Conservation (phyloP, 2,888 invertebrate species). For the Desoria tigrina region DNA sequence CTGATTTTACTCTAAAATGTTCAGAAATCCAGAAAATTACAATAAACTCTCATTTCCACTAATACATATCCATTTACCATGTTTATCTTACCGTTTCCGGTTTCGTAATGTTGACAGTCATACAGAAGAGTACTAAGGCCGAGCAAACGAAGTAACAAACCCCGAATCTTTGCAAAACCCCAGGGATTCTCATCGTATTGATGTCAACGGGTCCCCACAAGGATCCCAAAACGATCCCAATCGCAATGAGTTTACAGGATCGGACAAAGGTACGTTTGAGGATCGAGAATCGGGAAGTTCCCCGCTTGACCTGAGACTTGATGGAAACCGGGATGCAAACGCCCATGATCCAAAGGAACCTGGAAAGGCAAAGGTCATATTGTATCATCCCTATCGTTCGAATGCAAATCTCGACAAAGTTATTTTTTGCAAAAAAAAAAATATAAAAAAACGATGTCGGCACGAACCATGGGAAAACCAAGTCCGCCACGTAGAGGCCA, state of each 20-base stretch:
- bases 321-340: slow-evolving; percentile 86
- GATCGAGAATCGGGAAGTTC: slow-evolving; percentile 63
- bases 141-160: slow-evolving; percentile 78
- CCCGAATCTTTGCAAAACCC: slow-evolving; percentile 86
- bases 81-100: slow-evolving; percentile 45
- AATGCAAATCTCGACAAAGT: neutral
- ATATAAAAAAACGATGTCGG: too few relatives aligned
- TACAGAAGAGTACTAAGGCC: slow-evolving; percentile 63
- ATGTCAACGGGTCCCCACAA: slow-evolving; percentile 62
- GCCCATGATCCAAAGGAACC: slow-evolving; percentile 96
- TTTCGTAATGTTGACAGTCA: slow-evolving; percentile 54
- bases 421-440: neutral
- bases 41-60: too few relatives aligned
- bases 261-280: slow-evolving; percentile 70
- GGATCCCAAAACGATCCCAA: slow-evolving; percentile 74
- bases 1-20: slow-evolving; percentile 22
- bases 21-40: too few relatives aligned
- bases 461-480: slow-evolving; percentile 81
- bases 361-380: too few relatives aligned
- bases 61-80: too few relatives aligned
- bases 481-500: slow-evolving; percentile 79
- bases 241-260: slow-evolving; percentile 70
- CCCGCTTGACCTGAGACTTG: slow-evolving; percentile 69
- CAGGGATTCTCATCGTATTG: slow-evolving; percentile 71
- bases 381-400: neutral